Base-by-base conservation (phyloP, 2,797 vertebrate genomes). In the Urophycis tenuis region DNA sequence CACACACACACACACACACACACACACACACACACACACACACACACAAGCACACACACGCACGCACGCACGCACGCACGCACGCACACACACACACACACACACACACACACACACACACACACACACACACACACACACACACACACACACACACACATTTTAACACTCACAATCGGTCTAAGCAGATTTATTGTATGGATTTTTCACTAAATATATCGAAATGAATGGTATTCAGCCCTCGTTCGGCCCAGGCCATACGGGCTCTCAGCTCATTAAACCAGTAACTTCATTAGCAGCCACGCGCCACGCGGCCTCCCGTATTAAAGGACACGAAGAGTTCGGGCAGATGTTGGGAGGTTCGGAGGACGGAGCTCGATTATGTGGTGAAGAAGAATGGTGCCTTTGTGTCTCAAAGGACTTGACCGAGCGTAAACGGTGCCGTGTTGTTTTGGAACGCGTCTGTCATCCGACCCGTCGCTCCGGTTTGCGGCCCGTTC, bases 401-500 rank as follows among this genome's bases (percentile, higher is more conserved):
- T 80, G 77, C 76, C 78, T 83, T 69, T 80, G 53, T 92, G 89
- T 92, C 92, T 97, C 95, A 97, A 96, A 95, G 94, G 95, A 95
- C 83, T 89, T 90, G 88, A 88, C 93, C 91, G 89, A 92, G 93
- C 90, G 92, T 93, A 91, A 92, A 94, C 64, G 90, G 82, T 89
- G 84, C 86, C 92, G 15, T 60, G 5, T 86, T 92, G n/a, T 93
- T 91, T 85, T 80, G 83, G 81, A 83, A n/a, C 53, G n/a, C n/a
- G n/a, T n/a, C 53, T 60, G n/a, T 88, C 80, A 85, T 84, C 85
- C 79, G 89, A 80, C 79, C 71, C 80, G 67, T 84, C 85, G 79
- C 71, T 73, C 60, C 83, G 35, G 81, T 53, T 82, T 85, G 76
- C 85, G 74, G 22, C 77, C 71, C n/a, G 84, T 78, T 79, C 80